Evolutionary conservation across 2,113 vertebrate genomes (phyloP), one percentile per base, ranked within the genome.

Genomic region (Otus sunia): DNA sequence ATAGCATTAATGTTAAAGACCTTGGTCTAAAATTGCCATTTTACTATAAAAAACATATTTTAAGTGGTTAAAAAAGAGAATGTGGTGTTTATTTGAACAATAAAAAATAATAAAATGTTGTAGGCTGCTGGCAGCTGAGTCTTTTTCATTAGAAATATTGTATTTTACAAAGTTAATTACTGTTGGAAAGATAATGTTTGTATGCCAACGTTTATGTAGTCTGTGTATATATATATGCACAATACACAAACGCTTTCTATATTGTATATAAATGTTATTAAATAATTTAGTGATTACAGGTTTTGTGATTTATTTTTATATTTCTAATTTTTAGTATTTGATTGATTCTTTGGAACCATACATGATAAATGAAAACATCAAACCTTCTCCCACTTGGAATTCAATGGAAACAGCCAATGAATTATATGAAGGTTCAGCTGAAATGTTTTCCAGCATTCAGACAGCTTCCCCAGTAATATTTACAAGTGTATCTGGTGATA

Each of bases 361-460:
- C 11, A 92, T 89, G 43, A 95, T 88, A 83, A 82, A 71, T 74
- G 96, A 96, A 91, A 96, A 95, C 39, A 64, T 74, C 18, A 91
- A 83, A 81, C 94, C 95, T 47, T 76, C 92, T 84, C 67, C 92
- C 43, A 12, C 39, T 49, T 95, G 74, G 60, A 86, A 92, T 87
- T 68, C 60, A 80, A 47, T 92, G 92, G 96, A 98, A 89, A 74
- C 84, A 66, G 90, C 89, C 79, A 92, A 96, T 56, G 96, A 77
- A 47, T 97, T 98, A 30, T 98, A 98, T 80, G 98, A 99, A 97
- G 98, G 99, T 72, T 98, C 97, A 34, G 98, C 97, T 84, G 98
- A 99, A 67, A 96, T 98, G 82, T 97, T 97, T 96, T 95, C 97
- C 47, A 97, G 98, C 87, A 91, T 98, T 49, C 98, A 98, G 25